Evolutionary conservation across 1,140 invertebrate species (phyloP).

Genomic region (Ceratosolen solmsi): DNA sequence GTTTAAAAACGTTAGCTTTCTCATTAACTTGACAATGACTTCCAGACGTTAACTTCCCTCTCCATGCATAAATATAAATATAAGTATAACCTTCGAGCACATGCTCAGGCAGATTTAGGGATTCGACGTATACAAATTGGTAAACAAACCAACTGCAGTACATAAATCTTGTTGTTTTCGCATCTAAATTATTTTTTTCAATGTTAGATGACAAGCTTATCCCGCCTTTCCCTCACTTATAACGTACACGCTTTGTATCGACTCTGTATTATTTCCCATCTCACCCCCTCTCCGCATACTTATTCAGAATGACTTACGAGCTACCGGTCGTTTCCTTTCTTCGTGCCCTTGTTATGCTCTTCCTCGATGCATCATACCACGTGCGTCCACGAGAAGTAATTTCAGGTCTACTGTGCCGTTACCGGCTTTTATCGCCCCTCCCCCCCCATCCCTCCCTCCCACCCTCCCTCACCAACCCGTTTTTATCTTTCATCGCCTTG

Average conservation of each 20-base stretch:
- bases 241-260: neutral
- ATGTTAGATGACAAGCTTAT: conserved; percentile 12
- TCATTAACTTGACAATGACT: neutral
- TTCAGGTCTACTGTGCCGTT: neutral
- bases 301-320: conserved; percentile 43
- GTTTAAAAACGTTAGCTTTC: neutral
- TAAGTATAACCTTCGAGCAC: neutral
- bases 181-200: conserved; percentile 18
- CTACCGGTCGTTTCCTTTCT: neutral
- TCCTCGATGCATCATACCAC: neutral
- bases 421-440: no score
- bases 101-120: neutral
- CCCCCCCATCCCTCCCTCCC: neutral
- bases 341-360: neutral
- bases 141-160: neutral
- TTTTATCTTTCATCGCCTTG: conserved; percentile 7
- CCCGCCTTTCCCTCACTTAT: neutral
- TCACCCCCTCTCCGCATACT: neutral
- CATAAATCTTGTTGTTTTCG: conserved; percentile 46
- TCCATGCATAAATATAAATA: conserved; percentile 26
- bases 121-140: neutral
- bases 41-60: neutral
- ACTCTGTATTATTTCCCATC: neutral
- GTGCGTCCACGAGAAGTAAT: neutral
- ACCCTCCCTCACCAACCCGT: neutral